phyloP scores from a whole-genome alignment of 2,888 invertebrate species.

The Heliconius erato region DNA sequence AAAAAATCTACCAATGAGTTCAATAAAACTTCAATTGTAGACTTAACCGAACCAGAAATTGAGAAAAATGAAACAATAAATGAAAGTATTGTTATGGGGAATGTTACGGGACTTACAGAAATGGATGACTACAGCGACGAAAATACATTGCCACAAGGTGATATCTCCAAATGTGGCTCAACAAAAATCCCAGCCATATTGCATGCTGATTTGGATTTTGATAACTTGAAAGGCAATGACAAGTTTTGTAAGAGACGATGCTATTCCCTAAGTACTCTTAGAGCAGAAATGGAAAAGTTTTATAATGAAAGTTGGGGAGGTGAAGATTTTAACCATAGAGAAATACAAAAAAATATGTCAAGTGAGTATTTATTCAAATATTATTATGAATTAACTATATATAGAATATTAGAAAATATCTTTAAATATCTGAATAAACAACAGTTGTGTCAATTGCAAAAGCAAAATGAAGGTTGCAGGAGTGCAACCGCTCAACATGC shows the following conservation, averaged over 20 bases:
- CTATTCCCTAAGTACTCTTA: slow-evolving; percentile 75
- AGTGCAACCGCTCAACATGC: too few species aligned
- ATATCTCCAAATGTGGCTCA: slow-evolving; percentile 70
- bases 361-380: slow-evolving; percentile 77
- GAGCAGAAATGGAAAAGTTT: slow-evolving; percentile 87
- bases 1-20: slow-evolving; percentile 53
- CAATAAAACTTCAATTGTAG: slow-evolving; percentile 61
- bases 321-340: slow-evolving; percentile 86
- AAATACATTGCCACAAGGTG: slow-evolving; percentile 28
- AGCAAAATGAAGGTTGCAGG: too few species aligned
- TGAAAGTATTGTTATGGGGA: slow-evolving; percentile 77
- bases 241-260: slow-evolving; percentile 67
- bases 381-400: background rate
- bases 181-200: slow-evolving; percentile 79
- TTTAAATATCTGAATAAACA: background rate
- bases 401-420: slow-evolving; percentile 5
- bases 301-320: slow-evolving; percentile 89
- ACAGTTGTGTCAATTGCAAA: too few species aligned
- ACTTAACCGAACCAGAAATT: slow-evolving; percentile 64
- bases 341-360: slow-evolving; percentile 87
- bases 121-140: slow-evolving; percentile 54
- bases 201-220: slow-evolving; percentile 78
- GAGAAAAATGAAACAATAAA: slow-evolving; percentile 58
- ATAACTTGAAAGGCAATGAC: slow-evolving; percentile 77
- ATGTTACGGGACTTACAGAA: slow-evolving; percentile 74